Base-by-base conservation (phyloP, 2,797 vertebrate genomes). In the Channallabes apus region DNA sequence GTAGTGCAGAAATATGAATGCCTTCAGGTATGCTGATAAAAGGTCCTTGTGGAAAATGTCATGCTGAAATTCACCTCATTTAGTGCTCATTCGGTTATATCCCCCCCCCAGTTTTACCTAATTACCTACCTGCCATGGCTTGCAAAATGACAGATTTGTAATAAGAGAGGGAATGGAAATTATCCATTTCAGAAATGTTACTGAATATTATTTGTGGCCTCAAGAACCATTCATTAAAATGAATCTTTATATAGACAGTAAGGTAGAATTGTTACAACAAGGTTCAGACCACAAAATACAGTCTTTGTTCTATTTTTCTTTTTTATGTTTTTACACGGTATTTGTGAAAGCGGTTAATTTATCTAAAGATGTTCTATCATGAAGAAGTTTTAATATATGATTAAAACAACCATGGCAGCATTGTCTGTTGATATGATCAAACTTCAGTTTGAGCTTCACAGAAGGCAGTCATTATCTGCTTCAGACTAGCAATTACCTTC, bases 121-220 rank as follows among this genome's bases (percentile, higher is more conserved):
- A 85, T 81, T 82, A 56, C 22, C n/a, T 27, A 18, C 18, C 80
- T 77, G 62, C n/a, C 84, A 75, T 29, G 32, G 82, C 51, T 56
- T 38, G 32, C 29, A 80, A 77, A 77, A 76, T 75, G 68, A 46
- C 41, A 46, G 29, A 18, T n/a, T 71, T 46, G 22, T 72, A 78
- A 80, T 71, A 72, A 62, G 6, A 46, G 20, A n/a, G 3, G 32
- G 32, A 32, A 32, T 32, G 32, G 32, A 32, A 29, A 51, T 54
- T 32, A 83, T 38, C 29, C 18, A 32, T 51, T 83, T 77, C 65
- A 59, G 29, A 59, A 84, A 14, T 20, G 29, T 69, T 69, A 41
- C 75, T 78, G 32, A 79, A 38, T 35, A 58, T 67, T 35, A 38
- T 82, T 20, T 58, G n/a, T 82, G 46, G 56, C 56, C 4, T n/a